Percentiles rank a stretch among this genome's conserved stretches.
Evolutionary conservation across 1,140 invertebrate species (phyloP).

Genomic region (Drosophila varians): DNA sequence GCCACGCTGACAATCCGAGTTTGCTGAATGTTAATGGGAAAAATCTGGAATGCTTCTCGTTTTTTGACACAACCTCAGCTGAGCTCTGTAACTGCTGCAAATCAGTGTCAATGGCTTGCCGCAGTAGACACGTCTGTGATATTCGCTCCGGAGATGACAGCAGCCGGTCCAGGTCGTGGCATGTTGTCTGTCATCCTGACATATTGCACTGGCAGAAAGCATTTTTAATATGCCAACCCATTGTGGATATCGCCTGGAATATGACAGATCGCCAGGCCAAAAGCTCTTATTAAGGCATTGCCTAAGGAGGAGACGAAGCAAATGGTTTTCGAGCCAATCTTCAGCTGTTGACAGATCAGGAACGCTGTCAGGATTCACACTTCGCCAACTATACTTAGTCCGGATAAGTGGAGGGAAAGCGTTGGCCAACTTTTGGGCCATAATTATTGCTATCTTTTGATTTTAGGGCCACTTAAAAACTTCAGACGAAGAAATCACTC

Average conservation of each 20-base stretch:
- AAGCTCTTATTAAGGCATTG: slow-evolving; percentile 10
- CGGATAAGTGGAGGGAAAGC: slow-evolving; percentile 19
- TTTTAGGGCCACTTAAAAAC: slow-evolving; percentile 33
- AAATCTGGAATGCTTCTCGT: not conserved
- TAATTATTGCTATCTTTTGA: slow-evolving; percentile 39
- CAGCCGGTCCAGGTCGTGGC: slow-evolving; percentile 20
- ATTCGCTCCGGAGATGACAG: slow-evolving; percentile 34
- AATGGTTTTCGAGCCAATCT: slow-evolving; percentile 7
- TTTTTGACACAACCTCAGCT: slow-evolving; percentile 2
- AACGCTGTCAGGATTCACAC: not conserved
- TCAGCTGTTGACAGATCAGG: slow-evolving; percentile 25
- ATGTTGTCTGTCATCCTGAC: slow-evolving; percentile 32
- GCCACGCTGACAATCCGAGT: no score
- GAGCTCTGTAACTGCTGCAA: slow-evolving; percentile 13
- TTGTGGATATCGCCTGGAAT: slow-evolving; percentile 16
- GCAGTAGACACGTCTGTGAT: slow-evolving; percentile 20
- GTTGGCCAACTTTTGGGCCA: slow-evolving; percentile 14
- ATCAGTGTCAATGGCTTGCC: slow-evolving; percentile 40
- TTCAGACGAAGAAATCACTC: slow-evolving; percentile 26
- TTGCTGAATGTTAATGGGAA: not conserved
- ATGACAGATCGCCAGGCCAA: slow-evolving; percentile 6
- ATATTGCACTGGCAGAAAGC: slow-evolving; percentile 24
- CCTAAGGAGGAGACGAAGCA: not conserved
- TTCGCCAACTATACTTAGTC: not conserved
- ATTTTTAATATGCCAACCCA: slow-evolving; percentile 34